phyloP scores from a whole-genome alignment of 2,113 vertebrate genomes.

The Dasyurus viverrinus region DNA sequence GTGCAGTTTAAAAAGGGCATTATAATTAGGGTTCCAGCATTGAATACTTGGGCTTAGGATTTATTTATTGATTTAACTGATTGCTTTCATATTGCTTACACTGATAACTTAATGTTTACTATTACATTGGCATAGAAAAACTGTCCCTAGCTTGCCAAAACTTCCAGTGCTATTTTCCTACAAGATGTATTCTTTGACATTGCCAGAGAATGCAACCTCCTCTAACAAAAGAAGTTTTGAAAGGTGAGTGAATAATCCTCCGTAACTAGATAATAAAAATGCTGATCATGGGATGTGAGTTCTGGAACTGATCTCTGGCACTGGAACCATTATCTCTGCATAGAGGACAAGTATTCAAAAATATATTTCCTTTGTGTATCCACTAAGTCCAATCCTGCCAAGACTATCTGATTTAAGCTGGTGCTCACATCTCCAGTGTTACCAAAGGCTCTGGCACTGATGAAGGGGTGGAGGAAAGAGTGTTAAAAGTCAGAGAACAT shows the following conservation, averaged over 20 bases:
- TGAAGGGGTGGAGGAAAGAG: neutral
- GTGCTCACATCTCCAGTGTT: neutral
- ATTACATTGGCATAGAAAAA: neutral
- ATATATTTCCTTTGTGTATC: neutral
- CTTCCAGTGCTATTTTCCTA: conserved; percentile 26
- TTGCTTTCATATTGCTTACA: conserved; percentile 8
- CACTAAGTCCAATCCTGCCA: neutral
- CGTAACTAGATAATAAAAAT: neutral
- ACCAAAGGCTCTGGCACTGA: neutral
- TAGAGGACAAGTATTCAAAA: neutral
- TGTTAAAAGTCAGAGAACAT: conserved; percentile 11
- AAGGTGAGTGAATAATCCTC: neutral
- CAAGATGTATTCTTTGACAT: conserved; percentile 10
- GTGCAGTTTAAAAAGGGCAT: conserved; percentile 1
- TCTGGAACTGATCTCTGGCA: neutral
- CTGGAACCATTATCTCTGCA: neutral
- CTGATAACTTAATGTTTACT: conserved; percentile 27
- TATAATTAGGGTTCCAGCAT: conserved; percentile 46
- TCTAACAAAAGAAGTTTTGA: neutral
- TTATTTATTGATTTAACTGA: neutral
- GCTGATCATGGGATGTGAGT: neutral
- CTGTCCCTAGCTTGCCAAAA: conserved; percentile 5
- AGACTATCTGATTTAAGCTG: neutral
- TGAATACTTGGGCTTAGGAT: conserved; percentile 29
- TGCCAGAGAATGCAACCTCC: neutral